Conservation (phyloP, 2,888 invertebrate species). For the Andrena flavipes region DNA sequence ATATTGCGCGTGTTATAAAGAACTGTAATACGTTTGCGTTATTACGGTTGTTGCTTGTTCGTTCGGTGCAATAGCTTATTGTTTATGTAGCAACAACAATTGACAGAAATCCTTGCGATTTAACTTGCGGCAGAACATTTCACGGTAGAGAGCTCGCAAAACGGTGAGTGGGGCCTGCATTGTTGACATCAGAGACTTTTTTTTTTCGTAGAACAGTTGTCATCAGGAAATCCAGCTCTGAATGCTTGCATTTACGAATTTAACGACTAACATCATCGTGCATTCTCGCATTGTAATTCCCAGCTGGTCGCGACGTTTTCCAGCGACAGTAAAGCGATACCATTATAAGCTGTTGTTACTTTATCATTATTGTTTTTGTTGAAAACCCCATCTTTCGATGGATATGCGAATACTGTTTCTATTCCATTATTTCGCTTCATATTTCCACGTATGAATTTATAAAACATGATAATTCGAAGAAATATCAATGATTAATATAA, state of each 20-base stretch:
- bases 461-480: neutral
- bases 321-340: conserved; percentile 1
- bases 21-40: conserved; percentile 67
- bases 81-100: conserved; percentile 50
- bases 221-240: conserved; percentile 28
- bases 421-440: conserved; percentile 4
- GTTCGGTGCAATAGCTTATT: conserved; percentile 66
- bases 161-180: conserved; percentile 60
- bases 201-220: conserved; percentile 51
- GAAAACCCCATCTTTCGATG: conserved; percentile 4
- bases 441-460: neutral
- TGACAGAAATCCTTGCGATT: conserved; percentile 3
- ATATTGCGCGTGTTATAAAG: conserved; percentile 74
- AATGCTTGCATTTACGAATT: conserved; percentile 2
- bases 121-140: conserved; percentile 44
- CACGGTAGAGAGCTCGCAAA: conserved; percentile 30
- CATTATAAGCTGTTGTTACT: conserved; percentile 3
- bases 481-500: neutral
- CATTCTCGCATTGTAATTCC: neutral
- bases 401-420: conserved; percentile 14
- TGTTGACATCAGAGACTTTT: conserved; percentile 68
- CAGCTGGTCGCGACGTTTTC: neutral
- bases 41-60: conserved; percentile 61
- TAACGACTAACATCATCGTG: neutral
- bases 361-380: conserved; percentile 25